Conservation (phyloP, 92 coral and sea anemone species). For the Diadumene lineata region DNA sequence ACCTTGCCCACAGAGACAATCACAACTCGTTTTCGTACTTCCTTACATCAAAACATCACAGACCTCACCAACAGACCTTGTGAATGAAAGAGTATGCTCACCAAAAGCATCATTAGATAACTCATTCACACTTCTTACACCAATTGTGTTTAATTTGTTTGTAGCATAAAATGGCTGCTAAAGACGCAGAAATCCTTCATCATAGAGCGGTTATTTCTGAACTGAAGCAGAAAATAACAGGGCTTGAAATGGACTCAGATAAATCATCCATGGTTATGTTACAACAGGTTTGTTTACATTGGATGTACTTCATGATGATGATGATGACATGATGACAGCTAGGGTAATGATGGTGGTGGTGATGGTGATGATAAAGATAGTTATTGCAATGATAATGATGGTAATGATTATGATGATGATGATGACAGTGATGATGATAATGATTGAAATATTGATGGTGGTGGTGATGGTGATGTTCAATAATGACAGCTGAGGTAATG, state of each 20-base stretch:
- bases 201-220: conserved; percentile 65
- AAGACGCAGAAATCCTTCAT: conserved; percentile 77
- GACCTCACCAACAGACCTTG: too few relatives aligned
- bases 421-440: not conserved
- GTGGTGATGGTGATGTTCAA: not conserved
- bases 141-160: not conserved
- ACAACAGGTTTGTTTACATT: conserved; percentile 60
- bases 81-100: not conserved
- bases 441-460: not conserved
- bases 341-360: not conserved
- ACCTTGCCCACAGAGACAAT: too few relatives aligned
- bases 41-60: too few relatives aligned
- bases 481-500: not conserved
- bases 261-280: conserved; percentile 78
- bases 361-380: not conserved
- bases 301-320: not conserved
- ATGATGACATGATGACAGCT: not conserved
- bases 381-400: not conserved
- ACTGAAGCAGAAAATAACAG: conserved; percentile 66
- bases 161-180: conserved; percentile 70
- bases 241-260: conserved; percentile 87
- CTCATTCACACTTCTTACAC: not conserved
- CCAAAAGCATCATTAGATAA: not conserved
- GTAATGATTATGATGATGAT: not conserved
- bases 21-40: too few relatives aligned